Percentiles rank a stretch among this genome's conserved stretches.
Conservation (phyloP, 2,888 invertebrate genomes). For the Euproctis similis region DNA sequence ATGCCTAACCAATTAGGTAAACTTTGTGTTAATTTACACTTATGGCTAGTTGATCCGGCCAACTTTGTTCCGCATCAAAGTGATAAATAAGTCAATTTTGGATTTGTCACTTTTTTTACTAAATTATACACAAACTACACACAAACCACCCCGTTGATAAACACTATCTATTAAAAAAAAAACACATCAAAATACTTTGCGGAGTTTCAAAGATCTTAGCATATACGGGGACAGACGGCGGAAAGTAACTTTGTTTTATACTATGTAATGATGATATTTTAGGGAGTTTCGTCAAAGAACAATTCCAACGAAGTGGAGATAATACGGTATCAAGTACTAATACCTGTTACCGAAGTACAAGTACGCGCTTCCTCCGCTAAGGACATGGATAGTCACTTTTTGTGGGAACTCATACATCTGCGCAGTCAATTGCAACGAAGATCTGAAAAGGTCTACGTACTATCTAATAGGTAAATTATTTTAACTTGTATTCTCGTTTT, state of each 20-base stretch:
- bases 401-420: conserved; percentile 97
- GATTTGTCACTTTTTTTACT: no score
- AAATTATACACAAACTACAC: no score
- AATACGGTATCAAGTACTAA: conserved; percentile 95
- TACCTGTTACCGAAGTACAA: conserved; percentile 98
- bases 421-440: conserved; percentile 94
- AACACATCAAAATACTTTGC: no score
- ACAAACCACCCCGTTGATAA: no score
- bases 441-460: conserved; percentile 96
- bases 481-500: neutral
- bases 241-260: neutral
- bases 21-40: no score
- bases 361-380: conserved; percentile 95
- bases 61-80: no score
- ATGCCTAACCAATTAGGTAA: no score
- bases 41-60: no score
- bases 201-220: no score
- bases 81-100: no score
- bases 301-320: conserved; percentile 95
- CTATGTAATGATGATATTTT: conserved; percentile 17
- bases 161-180: no score
- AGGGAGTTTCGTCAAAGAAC: conserved; percentile 92
- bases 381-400: conserved; percentile 96
- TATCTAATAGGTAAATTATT: conserved; percentile 93
- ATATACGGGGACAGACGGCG: no score